phyloP scores from a whole-genome alignment of 2,113 vertebrate species.

The Marmota flaviventris region DNA sequence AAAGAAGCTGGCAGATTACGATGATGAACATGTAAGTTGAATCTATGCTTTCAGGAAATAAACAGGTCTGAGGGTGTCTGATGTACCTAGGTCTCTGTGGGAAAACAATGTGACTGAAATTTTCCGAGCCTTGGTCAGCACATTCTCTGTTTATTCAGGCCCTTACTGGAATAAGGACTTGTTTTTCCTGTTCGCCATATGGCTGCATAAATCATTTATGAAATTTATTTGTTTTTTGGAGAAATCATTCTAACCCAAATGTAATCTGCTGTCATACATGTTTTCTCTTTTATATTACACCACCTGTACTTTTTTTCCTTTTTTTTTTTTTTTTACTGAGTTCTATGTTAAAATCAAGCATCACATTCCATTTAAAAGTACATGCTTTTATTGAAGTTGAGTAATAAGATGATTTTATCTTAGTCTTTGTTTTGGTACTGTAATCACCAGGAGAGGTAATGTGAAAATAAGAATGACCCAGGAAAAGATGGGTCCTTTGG shows the following conservation, averaged over 20 bases:
- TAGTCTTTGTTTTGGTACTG: accelerated
- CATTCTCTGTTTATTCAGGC: slow-evolving; percentile 79
- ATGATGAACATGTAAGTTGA: slow-evolving; percentile 96
- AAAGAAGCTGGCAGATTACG: slow-evolving; percentile 94
- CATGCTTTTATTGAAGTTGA: slow-evolving; percentile 46
- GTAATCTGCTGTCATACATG: slow-evolving; percentile 9
- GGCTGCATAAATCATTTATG: slow-evolving; percentile 83
- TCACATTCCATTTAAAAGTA: slow-evolving; percentile 46
- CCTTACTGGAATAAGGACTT: slow-evolving; percentile 81
- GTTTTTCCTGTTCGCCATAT: slow-evolving; percentile 70
- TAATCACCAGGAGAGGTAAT: neutral
- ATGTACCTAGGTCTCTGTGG: slow-evolving; percentile 48
- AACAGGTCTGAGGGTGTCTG: slow-evolving; percentile 63
- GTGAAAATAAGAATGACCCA: neutral
- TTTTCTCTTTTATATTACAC: slow-evolving; percentile 8
- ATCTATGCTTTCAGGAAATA: slow-evolving; percentile 64
- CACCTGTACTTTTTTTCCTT: neutral
- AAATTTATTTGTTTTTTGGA: slow-evolving; percentile 80
- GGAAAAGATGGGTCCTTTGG: neutral
- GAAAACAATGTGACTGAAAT: slow-evolving; percentile 76
- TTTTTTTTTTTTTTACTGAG: neutral
- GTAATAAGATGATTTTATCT: neutral
- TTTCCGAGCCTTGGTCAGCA: slow-evolving; percentile 83
- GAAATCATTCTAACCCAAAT: slow-evolving; percentile 70
- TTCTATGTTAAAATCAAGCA: neutral